Evolutionary conservation across 2,888 invertebrate genomes (phyloP).

Genomic region (Rhagonycha lutea): DNA sequence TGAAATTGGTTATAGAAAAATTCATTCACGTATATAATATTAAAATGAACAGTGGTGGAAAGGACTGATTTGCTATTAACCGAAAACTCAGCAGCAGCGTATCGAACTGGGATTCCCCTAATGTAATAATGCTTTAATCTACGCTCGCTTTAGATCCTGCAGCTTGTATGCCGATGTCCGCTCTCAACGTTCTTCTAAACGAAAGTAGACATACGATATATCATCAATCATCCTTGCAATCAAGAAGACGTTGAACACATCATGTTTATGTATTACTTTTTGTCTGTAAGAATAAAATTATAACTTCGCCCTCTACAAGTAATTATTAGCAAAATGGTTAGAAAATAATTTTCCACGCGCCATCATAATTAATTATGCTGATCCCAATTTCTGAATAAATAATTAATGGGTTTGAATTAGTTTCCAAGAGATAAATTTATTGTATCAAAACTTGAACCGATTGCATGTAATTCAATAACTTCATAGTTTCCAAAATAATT

Average conservation of each 20-base stretch:
- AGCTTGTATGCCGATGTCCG: conserved; percentile 50
- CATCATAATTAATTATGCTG: neutral
- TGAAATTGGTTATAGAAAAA: neutral
- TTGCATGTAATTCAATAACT: neutral
- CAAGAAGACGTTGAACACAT: conserved; percentile 44
- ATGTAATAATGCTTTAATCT: conserved; percentile 52
- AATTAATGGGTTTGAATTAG: neutral
- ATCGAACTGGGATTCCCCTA: conserved; percentile 48
- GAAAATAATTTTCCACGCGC: neutral
- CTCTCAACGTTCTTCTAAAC: conserved; percentile 40
- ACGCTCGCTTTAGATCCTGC: conserved; percentile 45
- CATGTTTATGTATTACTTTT: conserved; percentile 37
- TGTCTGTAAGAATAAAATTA: conserved; percentile 29
- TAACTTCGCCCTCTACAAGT: conserved; percentile 3
- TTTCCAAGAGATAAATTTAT: neutral
- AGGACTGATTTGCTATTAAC: conserved; percentile 28
- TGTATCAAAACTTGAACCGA: neutral
- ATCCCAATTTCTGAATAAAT: neutral
- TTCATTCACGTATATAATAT: neutral
- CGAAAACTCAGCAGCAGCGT: conserved; percentile 37
- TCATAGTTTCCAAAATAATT: neutral
- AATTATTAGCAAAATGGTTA: neutral
- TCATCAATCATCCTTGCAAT: conserved; percentile 51
- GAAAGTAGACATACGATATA: conserved; percentile 46
- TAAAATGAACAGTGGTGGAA: conserved; percentile 23